Evolutionary conservation across 2,113 vertebrate species (phyloP).

Genomic region (Ammospiza nelsoni): DNA sequence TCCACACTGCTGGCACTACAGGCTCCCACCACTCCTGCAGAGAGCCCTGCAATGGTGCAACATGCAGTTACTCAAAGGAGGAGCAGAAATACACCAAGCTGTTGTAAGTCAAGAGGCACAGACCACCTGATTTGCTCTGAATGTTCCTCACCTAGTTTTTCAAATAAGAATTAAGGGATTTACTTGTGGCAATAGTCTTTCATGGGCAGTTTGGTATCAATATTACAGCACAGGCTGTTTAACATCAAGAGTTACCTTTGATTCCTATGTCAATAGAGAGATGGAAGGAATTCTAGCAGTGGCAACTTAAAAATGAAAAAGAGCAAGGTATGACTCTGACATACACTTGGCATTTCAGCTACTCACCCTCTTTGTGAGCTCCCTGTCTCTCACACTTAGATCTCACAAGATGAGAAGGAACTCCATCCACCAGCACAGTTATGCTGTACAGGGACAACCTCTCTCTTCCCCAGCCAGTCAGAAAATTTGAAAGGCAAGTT

Average conservation of each 20-base stretch:
- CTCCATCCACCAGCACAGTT: constrained; percentile 22
- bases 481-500: constrained; percentile 46
- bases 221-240: neutral
- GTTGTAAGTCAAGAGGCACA: neutral
- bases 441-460: neutral
- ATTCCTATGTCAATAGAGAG: neutral
- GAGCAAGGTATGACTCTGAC: neutral
- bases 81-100: neutral
- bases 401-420: neutral
- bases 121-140: neutral
- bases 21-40: neutral
- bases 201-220: neutral
- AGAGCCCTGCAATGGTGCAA: neutral
- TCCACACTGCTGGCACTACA: neutral
- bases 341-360: neutral
- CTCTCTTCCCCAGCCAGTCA: constrained; percentile 19
- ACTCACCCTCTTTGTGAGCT: constrained; percentile 19
- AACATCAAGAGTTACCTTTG: neutral
- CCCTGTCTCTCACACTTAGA: constrained; percentile 1
- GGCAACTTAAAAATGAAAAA: neutral
- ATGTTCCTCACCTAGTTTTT: neutral
- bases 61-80: neutral
- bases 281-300: neutral
- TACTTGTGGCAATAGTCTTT: neutral
- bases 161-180: neutral